Percentiles rank a stretch among this genome's conserved stretches.
phyloP scores from a whole-genome alignment of 2,888 invertebrate genomes.

The Drosophila neonasuta region DNA sequence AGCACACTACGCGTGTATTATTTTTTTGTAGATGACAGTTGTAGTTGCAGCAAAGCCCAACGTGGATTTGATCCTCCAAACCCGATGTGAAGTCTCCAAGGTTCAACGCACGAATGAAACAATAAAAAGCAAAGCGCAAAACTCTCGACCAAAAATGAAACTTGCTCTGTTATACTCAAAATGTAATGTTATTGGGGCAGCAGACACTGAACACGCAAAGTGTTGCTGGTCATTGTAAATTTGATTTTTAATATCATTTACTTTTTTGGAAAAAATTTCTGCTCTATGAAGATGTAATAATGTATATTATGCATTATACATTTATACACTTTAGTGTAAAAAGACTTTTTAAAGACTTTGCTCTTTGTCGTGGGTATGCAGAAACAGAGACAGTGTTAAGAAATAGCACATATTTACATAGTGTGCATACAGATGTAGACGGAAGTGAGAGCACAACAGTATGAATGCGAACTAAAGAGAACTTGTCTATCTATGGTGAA shows the following conservation, averaged over 20 bases:
- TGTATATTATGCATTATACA: background rate
- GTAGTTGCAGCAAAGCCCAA: slow-evolving; percentile 71
- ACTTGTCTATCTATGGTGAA: slow-evolving; percentile 51
- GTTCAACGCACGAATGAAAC: slow-evolving; percentile 60
- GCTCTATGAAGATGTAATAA: background rate
- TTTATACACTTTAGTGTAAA: background rate
- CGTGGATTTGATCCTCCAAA: slow-evolving; percentile 82
- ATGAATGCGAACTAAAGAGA: slow-evolving; percentile 43
- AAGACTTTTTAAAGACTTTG: background rate
- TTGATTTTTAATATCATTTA: background rate
- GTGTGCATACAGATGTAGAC: slow-evolving; percentile 11
- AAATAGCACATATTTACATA: slow-evolving; percentile 8
- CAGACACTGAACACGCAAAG: slow-evolving; percentile 32
- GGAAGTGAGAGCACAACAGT: slow-evolving; percentile 32
- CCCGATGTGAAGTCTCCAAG: slow-evolving; percentile 82
- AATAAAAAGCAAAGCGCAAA: slow-evolving; percentile 52
- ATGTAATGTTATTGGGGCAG: slow-evolving; percentile 37
- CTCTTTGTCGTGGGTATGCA: slow-evolving; percentile 6
- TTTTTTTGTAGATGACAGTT: slow-evolving; percentile 62
- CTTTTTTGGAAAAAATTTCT: background rate
- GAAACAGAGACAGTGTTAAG: slow-evolving; percentile 7
- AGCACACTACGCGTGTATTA: slow-evolving; percentile 52
- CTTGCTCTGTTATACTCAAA: slow-evolving; percentile 55
- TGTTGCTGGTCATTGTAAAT: slow-evolving; percentile 20
- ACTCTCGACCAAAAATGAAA: slow-evolving; percentile 58